phyloP scores from a whole-genome alignment of 2,797 vertebrate genomes.

The Monodelphis domestica region DNA sequence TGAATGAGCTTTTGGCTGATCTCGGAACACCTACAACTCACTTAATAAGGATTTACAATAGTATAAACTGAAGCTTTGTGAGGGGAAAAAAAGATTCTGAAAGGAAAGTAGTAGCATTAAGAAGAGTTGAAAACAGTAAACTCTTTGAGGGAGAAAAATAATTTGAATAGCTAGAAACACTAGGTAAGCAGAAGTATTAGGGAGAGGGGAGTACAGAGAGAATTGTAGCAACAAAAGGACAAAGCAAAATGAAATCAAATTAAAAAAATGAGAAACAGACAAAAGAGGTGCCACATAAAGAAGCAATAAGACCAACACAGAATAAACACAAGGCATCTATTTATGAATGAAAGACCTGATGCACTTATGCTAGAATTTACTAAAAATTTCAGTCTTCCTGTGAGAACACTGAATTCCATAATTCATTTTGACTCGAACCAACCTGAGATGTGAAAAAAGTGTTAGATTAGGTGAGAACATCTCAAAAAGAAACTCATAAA shows the following conservation, averaged over 20 bases:
- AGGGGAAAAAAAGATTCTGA: slow-evolving; percentile 39
- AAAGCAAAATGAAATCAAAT: neutral
- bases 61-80: slow-evolving; percentile 64
- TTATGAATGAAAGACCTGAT: neutral
- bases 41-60: slow-evolving; percentile 68
- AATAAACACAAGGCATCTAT: neutral
- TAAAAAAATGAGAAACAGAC: neutral
- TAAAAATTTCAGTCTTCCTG: neutral
- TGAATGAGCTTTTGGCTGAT: slow-evolving; percentile 73
- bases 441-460: neutral
- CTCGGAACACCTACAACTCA: slow-evolving; percentile 58
- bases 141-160: neutral
- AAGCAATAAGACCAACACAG: neutral
- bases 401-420: neutral
- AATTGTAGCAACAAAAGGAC: neutral
- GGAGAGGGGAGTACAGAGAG: neutral
- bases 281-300: neutral
- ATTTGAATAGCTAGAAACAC: neutral
- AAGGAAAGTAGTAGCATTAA: neutral
- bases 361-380: neutral
- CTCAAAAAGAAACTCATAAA: neutral
- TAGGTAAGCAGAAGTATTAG: neutral
- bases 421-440: neutral
- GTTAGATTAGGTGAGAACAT: neutral
- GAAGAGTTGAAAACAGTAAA: neutral